Evolutionary conservation across 1,140 invertebrate species (phyloP).

Genomic region (Aphidius ervi): DNA sequence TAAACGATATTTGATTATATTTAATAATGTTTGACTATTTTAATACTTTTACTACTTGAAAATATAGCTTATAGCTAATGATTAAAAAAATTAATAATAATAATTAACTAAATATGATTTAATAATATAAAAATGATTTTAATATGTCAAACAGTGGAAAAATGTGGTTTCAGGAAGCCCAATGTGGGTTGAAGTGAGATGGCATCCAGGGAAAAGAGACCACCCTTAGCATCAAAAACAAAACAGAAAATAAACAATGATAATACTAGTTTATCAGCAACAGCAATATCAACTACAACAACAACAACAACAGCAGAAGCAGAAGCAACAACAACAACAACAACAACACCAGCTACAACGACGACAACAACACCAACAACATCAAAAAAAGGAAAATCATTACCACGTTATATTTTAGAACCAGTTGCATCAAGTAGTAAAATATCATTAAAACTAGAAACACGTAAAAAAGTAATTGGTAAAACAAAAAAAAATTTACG

Average conservation of each 20-base stretch:
- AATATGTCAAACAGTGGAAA: constrained; percentile 22
- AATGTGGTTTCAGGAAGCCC: constrained; percentile 46
- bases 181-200: constrained; percentile 56
- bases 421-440: constrained; percentile 43
- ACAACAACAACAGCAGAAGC: constrained; percentile 40
- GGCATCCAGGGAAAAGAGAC: constrained; percentile 55
- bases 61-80: no score
- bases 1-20: no score
- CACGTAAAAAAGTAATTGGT: constrained; percentile 45
- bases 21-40: no score
- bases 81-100: no score
- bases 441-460: constrained; percentile 43
- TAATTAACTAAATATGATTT: no score
- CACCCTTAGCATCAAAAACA: constrained; percentile 51
- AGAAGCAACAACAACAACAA: constrained; percentile 44
- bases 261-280: constrained; percentile 35
- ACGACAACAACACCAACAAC: constrained; percentile 38
- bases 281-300: constrained; percentile 34
- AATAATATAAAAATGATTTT: constrained; percentile 12
- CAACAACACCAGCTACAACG: constrained; percentile 37
- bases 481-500: constrained; percentile 44
- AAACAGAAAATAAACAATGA: constrained; percentile 51
- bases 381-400: constrained; percentile 39
- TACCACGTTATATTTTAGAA: constrained; percentile 32
- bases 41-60: no score